A percentile compares a stretch with the other conserved stretches of the same genome.
phyloP scores from a whole-genome alignment of 1,140 invertebrate genomes.

The Trissolcus basalis region DNA sequence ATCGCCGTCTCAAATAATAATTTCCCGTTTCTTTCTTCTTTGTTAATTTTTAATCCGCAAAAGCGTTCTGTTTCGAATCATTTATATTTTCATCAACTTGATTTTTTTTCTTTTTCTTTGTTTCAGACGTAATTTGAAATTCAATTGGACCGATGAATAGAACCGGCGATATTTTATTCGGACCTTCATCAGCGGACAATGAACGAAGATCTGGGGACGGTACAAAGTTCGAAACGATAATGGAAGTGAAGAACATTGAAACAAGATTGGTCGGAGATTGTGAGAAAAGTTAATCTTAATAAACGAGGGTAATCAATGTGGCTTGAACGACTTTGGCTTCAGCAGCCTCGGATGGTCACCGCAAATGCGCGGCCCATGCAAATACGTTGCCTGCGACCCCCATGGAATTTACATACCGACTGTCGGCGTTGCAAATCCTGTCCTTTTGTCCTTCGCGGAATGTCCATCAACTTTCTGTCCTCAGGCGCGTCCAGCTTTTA shows the following conservation, averaged over 20 bases:
- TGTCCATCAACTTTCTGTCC: constrained; percentile 75
- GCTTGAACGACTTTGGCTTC: constrained; percentile 52
- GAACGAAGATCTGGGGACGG: constrained; percentile 27
- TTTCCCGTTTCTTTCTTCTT: constrained; percentile 30
- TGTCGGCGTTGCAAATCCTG: constrained; percentile 45
- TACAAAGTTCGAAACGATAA: constrained; percentile 47
- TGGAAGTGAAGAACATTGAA: constrained; percentile 51
- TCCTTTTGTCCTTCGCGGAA: constrained; percentile 69
- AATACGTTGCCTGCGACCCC: constrained; percentile 63
- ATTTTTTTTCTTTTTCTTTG: not conserved
- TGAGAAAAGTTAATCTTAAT: constrained; percentile 77
- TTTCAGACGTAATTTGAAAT: constrained; percentile 15
- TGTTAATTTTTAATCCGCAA: constrained; percentile 7
- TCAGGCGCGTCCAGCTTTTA: constrained; percentile 63
- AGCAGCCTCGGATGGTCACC: constrained; percentile 53
- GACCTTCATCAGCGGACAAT: constrained; percentile 49
- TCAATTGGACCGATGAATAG: constrained; percentile 39
- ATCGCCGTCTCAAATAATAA: constrained; percentile 57
- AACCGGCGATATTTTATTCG: constrained; percentile 39
- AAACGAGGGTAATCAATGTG: constrained; percentile 75
- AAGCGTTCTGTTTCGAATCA: not conserved
- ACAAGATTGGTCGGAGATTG: constrained; percentile 66
- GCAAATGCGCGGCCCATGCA: constrained; percentile 74
- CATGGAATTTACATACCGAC: constrained; percentile 73
- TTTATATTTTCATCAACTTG: not conserved